Evolutionary conservation across 2,888 invertebrate genomes (phyloP), one percentile per base, ranked within the genome.

Genomic region (Pollenia labialis): DNA sequence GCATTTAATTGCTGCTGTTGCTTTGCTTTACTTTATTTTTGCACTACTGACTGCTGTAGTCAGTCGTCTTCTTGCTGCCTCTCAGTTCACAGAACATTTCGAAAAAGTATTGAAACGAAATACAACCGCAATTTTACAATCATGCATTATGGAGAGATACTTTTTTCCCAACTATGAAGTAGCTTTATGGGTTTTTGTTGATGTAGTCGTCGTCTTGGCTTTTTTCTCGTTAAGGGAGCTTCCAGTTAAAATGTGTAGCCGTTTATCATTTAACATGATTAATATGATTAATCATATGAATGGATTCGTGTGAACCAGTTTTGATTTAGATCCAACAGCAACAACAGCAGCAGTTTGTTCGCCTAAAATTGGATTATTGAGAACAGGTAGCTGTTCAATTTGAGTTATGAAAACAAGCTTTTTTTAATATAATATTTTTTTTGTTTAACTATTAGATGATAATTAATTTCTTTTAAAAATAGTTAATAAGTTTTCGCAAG

Each of bases 281-380:
- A 56, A 54, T 56, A 79, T 68, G 77, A 68, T 54, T 74, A 80
- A 87, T 83, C 80, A 81, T 60, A 81, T 83, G 76, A 76, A 76
- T 87, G 76, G 76, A 66, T 48, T 48, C 75, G 60, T 79, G 84
- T 79, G 84, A 84, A 79, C 84, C 84, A 74, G 84, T 84, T 84
- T 74, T 48, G 16, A 48, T 75, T 46, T 68, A 52, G 6, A 58
- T 14, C 44, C 16, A 44, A 48, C 23, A 23, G 6, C 32, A 32
- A 32, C 32, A 32, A 32, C 32, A 32, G 1, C 74, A 64, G 7
- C 79, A 58, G 66, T 54, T 74, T 81, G 48, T 60, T 23, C 32
- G 64, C 40, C 64, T 52, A 18, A 10, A 69, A 16, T 58, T 58
- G 16, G 7, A 58, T 68, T 68, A 58, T 66, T 23, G 14, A 23